These are phyloP conservation scores for Sciurus vulgaris DNA, from an alignment of 2,797 vertebrate genomes.

Conservation along the genomic window DNA sequence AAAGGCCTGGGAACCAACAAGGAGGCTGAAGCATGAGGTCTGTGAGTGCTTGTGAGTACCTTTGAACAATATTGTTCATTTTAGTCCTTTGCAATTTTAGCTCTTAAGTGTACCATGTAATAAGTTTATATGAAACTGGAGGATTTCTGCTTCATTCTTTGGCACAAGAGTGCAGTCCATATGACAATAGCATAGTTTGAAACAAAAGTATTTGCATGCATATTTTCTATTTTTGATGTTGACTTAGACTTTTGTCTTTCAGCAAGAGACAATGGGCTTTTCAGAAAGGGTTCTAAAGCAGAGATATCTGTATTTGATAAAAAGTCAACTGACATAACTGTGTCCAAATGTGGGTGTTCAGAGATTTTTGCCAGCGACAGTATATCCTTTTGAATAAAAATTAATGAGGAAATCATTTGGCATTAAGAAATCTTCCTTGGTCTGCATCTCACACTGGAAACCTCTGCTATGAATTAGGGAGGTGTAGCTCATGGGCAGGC, in stretches of 20 bases:
- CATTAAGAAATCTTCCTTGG: neutral
- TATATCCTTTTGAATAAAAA: constrained; percentile 30
- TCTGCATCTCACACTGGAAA: neutral
- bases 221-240: constrained; percentile 5
- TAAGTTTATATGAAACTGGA: neutral
- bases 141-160: neutral
- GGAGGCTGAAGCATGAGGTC: neutral
- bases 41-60: neutral
- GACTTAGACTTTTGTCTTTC: neutral
- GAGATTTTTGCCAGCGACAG: neutral
- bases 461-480: neutral
- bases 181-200: neutral
- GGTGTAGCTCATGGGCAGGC: accelerated
- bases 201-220: neutral
- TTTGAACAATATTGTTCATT: neutral
- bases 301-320: constrained; percentile 36
- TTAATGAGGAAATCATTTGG: neutral
- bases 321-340: constrained; percentile 5
- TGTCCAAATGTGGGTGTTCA: neutral
- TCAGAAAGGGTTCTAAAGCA: constrained; percentile 27
- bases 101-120: neutral
- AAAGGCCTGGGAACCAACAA: neutral
- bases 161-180: neutral
- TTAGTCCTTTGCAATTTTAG: neutral
- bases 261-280: neutral